These are phyloP conservation scores for Xenentodon cancila DNA, from an alignment of 2,797 vertebrate genomes.

Conservation along the genomic window DNA sequence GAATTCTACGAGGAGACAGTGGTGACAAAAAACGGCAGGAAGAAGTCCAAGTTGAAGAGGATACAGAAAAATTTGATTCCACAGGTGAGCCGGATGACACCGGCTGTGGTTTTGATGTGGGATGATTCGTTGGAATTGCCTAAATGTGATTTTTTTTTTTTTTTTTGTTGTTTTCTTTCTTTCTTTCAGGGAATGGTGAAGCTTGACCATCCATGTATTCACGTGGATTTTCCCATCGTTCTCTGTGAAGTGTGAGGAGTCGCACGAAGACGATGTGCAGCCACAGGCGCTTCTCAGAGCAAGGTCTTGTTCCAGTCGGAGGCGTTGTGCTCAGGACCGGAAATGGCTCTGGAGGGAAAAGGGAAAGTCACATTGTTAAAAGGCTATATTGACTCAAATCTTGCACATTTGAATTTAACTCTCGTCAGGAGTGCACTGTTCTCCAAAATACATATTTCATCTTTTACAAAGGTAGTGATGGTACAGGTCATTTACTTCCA, in stretches of 20 bases:
- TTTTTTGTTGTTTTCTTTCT: not conserved
- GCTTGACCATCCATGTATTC: constrained; percentile 94
- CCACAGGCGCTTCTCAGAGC: constrained; percentile 16
- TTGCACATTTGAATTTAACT: constrained; percentile 52
- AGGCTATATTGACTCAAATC: constrained; percentile 46
- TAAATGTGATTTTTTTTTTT: not conserved
- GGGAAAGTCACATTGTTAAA: constrained; percentile 28
- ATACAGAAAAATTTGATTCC: constrained; percentile 97
- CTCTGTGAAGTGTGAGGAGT: constrained; percentile 92
- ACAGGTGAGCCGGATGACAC: constrained; percentile 83
- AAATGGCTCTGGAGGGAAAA: constrained; percentile 24
- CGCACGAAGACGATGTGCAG: constrained; percentile 22
- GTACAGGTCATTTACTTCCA: constrained; percentile 48
- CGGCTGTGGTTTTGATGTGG: not conserved
- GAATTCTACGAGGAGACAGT: constrained; percentile 98
- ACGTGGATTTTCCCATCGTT: constrained; percentile 96
- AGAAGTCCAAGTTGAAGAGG: constrained; percentile 95
- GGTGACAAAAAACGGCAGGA: constrained; percentile 95
- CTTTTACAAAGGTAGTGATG: constrained; percentile 48
- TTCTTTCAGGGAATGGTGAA: constrained; percentile 90
- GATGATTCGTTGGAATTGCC: not conserved
- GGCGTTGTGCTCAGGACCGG: constrained; percentile 17
- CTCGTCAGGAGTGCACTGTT: constrained; percentile 27
- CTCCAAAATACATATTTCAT: constrained; percentile 35
- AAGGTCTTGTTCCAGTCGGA: constrained; percentile 26